A percentile compares a stretch with the other conserved stretches of the same genome.
phyloP scores from a whole-genome alignment of 2,113 vertebrate species.

The Dicerorhinus sumatrensis region DNA sequence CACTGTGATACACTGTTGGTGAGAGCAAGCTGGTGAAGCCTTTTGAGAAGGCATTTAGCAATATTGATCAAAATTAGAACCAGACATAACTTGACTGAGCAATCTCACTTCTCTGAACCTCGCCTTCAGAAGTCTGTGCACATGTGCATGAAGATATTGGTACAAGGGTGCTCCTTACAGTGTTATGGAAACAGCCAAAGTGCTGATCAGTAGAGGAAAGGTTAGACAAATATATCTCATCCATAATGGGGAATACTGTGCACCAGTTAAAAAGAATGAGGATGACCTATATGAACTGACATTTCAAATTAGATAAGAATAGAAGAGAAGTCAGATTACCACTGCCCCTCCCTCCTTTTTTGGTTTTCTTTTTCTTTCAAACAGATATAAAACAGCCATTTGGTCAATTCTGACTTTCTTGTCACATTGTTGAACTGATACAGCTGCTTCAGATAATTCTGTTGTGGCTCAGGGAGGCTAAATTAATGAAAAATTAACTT shows the following conservation, averaged over 20 bases:
- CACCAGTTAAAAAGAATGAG: neutral
- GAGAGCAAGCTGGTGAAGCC: neutral
- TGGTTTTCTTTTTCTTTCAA: slow-evolving; percentile 23
- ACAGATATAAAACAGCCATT: neutral
- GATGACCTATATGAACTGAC: neutral
- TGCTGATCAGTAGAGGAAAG: neutral
- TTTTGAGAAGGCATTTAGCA: neutral
- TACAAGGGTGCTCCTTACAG: neutral
- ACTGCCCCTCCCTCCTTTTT: neutral
- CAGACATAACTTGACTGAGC: neutral
- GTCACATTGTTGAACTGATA: slow-evolving; percentile 28
- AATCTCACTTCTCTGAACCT: neutral
- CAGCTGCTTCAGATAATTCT: slow-evolving; percentile 30
- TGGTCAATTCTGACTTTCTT: slow-evolving; percentile 17
- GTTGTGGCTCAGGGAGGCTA: neutral
- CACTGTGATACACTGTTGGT: neutral
- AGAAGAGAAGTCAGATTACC: neutral
- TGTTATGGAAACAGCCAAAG: neutral
- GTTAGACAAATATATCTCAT: neutral
- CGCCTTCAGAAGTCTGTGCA: neutral
- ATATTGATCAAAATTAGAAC: neutral
- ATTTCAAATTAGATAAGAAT: neutral
- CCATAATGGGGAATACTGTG: neutral
- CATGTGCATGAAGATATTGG: neutral
- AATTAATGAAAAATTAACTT: slow-evolving; percentile 30